Base-by-base conservation (phyloP, 2,888 invertebrate genomes). In the Pimpla rufipes region DNA sequence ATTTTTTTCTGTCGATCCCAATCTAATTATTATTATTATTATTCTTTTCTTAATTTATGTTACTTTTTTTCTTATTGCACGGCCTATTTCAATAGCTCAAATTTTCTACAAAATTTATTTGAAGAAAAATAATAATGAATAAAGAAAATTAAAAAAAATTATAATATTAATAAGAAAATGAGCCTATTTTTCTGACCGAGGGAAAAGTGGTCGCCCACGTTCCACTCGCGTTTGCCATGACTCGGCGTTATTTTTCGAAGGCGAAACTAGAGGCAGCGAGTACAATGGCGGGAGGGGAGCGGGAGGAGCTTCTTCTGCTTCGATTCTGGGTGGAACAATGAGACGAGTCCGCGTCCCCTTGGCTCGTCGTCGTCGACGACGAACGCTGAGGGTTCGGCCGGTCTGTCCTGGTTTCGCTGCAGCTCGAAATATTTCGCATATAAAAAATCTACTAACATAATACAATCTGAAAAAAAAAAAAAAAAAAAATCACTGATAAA, bases 301-400 rank as follows among this genome's bases (percentile, higher is more conserved):
- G 23, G 13, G 29, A 29, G 29, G 23, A 29, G 7, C 42, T 21
- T 21, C 45, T 13, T 10, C 50, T 52, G 50, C 62, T 64, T 67
- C 59, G 23, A 23, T 29, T 67, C 21, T 29, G 57, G 11, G 50
- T 67, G 8, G 40, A 79, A 79, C 67, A 79, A 79, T 79, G 79
- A 2, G 29, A 57, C 67, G 66, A 71, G 70, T 29, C 52, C 10
- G 62, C 29, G 23, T 64, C 64, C 21, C 21, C 57, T 79, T 66
- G 35, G 78, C 71, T 79, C 55, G 18, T 71, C 64, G 21, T 55
- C 66, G 11, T 42, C 79, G 55, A 7, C 16, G 57, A n/a, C 57
- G 66, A 62, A 18, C 18, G 45, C 45, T 45, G 29, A 10, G 29
- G 23, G 11, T 55, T 23, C 11, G 45, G n/a, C n/a, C 29, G 29